phyloP scores from a whole-genome alignment of 2,888 invertebrate species.

The Pyralis farinalis region DNA sequence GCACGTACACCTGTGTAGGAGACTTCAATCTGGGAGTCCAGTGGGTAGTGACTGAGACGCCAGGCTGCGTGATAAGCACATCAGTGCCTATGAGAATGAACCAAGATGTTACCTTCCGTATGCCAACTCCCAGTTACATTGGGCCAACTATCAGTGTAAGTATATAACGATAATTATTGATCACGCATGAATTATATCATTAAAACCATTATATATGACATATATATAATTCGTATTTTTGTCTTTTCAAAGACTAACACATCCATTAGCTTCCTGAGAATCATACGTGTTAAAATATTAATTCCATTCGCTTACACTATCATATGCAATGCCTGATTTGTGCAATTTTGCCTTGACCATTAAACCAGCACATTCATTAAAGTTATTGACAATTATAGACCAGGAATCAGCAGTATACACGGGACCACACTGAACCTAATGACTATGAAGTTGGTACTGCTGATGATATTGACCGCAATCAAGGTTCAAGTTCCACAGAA shows the following conservation, averaged over 20 bases:
- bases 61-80: slow-evolving; percentile 28
- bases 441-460: not conserved
- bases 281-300: not conserved
- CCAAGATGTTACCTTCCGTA: slow-evolving; percentile 10
- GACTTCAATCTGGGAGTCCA: slow-evolving; percentile 66
- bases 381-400: slow-evolving; percentile 2
- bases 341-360: not conserved
- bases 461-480: not conserved
- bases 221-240: no score
- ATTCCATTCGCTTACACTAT: not conserved
- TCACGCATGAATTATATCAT: not conserved
- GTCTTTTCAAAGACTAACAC: not conserved
- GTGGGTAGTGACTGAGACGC: slow-evolving; percentile 40
- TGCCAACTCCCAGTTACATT: no score
- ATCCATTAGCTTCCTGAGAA: no score
- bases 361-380: not conserved
- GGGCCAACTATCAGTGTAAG: not conserved
- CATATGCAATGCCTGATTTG: not conserved
- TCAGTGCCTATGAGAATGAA: slow-evolving; percentile 9
- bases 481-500: no score
- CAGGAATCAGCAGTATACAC: not conserved
- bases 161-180: not conserved
- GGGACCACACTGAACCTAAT: not conserved
- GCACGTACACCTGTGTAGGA: slow-evolving; percentile 51
- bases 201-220: not conserved